Conservation (phyloP, 2,113 vertebrate species). For the Plectropomus leopardus region DNA sequence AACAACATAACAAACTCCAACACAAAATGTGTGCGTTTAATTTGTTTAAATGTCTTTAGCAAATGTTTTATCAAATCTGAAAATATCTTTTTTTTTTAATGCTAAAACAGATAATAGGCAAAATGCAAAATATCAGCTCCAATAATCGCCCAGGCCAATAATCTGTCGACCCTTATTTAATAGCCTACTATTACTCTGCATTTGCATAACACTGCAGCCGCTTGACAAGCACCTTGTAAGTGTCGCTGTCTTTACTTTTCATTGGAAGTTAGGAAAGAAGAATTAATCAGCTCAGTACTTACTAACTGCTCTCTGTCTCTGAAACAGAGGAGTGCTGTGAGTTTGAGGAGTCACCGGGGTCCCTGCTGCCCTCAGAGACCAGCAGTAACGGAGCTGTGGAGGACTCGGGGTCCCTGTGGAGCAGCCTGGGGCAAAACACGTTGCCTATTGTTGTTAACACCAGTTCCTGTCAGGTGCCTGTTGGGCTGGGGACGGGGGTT, state of each 20-base stretch:
- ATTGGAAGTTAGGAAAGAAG: background rate
- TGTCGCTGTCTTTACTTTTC: background rate
- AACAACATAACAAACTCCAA: no score
- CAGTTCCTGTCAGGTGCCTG: conserved; percentile 42
- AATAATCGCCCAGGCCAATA: no score
- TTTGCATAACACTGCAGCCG: no score
- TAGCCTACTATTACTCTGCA: no score
- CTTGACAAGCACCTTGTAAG: no score
- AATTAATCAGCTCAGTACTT: background rate
- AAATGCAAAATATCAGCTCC: no score
- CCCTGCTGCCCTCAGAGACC: conserved; percentile 73
- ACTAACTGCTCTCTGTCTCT: background rate
- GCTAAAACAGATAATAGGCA: no score
- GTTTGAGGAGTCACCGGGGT: conserved; percentile 79
- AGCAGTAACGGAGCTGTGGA: conserved; percentile 83
- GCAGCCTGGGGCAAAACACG: conserved; percentile 57
- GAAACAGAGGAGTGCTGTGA: conserved; percentile 83
- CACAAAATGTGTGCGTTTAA: no score
- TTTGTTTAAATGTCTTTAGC: no score
- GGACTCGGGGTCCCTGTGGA: conserved; percentile 74
- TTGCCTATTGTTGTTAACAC: background rate
- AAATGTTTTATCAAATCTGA: no score
- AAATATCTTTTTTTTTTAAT: no score
- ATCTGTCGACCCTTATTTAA: no score
- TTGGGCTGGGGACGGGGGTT: conserved; percentile 33